A percentile compares a stretch with the other conserved stretches of the same genome.
Evolutionary conservation across 2,888 invertebrate genomes (phyloP).

Genomic region (Drosophila mettleri): DNA sequence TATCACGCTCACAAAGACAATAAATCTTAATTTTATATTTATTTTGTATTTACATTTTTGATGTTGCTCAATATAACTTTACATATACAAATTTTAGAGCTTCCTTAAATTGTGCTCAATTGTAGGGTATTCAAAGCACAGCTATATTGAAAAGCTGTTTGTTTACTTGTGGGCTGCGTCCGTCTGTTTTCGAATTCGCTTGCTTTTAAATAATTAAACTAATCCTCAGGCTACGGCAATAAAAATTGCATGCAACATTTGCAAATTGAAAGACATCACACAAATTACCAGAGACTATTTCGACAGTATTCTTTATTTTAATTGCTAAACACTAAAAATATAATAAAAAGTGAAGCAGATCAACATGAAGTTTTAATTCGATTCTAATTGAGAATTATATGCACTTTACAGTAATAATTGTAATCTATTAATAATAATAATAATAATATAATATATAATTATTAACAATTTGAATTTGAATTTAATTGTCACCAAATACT

Average conservation of each 20-base stretch:
- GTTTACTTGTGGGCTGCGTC: conserved; percentile 8
- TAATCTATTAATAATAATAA: too few species aligned
- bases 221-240: conserved; percentile 13
- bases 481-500: too few species aligned
- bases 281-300: conserved; percentile 28
- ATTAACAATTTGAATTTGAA: too few species aligned
- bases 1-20: too few species aligned
- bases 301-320: conserved; percentile 12
- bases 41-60: too few species aligned
- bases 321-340: background rate
- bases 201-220: conserved; percentile 56
- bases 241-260: conserved; percentile 18
- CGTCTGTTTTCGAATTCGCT: conserved; percentile 24
- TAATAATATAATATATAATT: too few species aligned
- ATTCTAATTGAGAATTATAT: too few species aligned
- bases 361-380: too few species aligned
- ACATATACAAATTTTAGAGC: background rate
- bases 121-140: conserved; percentile 7
- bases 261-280: background rate
- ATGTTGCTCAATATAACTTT: too few species aligned
- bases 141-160: background rate
- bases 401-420: too few species aligned
- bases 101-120: background rate
- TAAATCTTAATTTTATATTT: too few species aligned
- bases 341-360: background rate